Evolutionary conservation across 2,797 vertebrate species (phyloP).

Genomic region (Crenichthys baileyi): DNA sequence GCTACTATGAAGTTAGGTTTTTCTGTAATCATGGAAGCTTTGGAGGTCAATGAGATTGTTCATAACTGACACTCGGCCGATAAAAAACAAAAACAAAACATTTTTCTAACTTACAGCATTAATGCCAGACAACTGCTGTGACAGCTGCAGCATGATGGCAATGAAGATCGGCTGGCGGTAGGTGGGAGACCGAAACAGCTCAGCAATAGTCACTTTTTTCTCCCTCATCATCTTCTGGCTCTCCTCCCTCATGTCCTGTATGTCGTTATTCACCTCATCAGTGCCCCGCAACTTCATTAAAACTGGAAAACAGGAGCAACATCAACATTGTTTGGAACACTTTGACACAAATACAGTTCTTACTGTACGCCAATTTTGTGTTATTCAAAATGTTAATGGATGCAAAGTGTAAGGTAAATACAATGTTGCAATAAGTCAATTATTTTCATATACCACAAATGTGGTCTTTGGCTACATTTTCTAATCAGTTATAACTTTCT

Average conservation of each 20-base stretch:
- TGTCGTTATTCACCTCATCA: slow-evolving; percentile 87
- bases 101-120: slow-evolving; percentile 87
- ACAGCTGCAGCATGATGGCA: slow-evolving; percentile 90
- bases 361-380: not conserved
- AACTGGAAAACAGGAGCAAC: slow-evolving; percentile 72
- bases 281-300: slow-evolving; percentile 92
- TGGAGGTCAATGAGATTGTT: not conserved
- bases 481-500: not conserved
- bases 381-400: not conserved
- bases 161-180: slow-evolving; percentile 93
- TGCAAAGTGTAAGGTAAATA: no score
- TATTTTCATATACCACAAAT: not conserved
- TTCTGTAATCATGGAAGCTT: not conserved
- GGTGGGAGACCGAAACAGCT: slow-evolving; percentile 88
- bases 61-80: no score
- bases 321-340: not conserved
- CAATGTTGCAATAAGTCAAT: no score
- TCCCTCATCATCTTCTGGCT: slow-evolving; percentile 95
- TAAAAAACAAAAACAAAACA: not conserved
- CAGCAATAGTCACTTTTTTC: slow-evolving; percentile 91
- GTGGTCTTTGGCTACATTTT: not conserved
- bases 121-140: slow-evolving; percentile 96
- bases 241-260: slow-evolving; percentile 98
- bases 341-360: not conserved
- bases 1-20: not conserved